Evolutionary conservation across 37 sponge, comb jelly and placozoan genomes (phyloP), one percentile per base, ranked within the genome.

Genomic region (Ephydatia muelleri): DNA sequence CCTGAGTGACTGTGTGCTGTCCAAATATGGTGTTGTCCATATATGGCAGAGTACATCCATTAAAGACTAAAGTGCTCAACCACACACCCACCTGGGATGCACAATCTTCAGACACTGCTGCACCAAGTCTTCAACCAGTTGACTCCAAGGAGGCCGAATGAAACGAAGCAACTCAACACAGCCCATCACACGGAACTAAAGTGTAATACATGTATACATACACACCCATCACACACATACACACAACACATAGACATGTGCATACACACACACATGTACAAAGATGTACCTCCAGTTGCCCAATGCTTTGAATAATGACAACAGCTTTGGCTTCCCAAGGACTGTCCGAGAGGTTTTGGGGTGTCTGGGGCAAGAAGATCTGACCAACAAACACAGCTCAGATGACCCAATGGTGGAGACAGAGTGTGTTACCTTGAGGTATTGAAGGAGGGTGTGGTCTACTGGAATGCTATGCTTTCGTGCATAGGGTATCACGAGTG

Each of bases 261-360:
- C 67, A 39, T 82, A 32, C 29, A 47, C 38, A 85, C 37, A 27
- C 38, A 75, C 76, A 33, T 33, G 38, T 34, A 75, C n/a, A 25
- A 25, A 25, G 22, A 65, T 19, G 19, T 11, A 82, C 75, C 66
- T 76, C 76, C 31, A 33, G 31, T 36, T 76, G 22, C 21, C 8
- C 77, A 31, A 77, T 38, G 27, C 76, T 66, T 31, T 87, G 74
- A 12, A 87, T 49, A 19, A 87, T 67, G 36, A 86, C 84, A 29
- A 88, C 77, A 38, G 80, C 80, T 43, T 93, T 86, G 38, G 81
- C 78, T 69, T 86, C 90, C 67, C 73, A 78, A 76, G 89, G 82
- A 70, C 80, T 83, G 83, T 65, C 89, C 43, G 83, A 34, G 68
- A 83, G 33, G 8, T 27, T 29, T 0, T 37, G 72, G n/a, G 83